Conservation (phyloP, 2,888 invertebrate genomes). For the Colostygia pectinataria region DNA sequence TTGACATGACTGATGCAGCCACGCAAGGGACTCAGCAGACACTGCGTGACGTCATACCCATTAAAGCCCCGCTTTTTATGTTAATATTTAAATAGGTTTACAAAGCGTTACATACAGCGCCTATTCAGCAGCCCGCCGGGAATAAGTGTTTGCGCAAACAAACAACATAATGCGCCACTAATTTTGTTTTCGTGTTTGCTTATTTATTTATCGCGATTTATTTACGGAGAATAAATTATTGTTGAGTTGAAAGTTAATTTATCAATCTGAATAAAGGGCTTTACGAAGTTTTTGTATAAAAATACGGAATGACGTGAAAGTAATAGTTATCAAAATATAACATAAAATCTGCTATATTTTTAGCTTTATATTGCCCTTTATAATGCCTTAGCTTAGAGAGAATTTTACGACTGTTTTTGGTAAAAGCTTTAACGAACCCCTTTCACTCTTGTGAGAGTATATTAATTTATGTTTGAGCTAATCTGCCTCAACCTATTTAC, state of each 20-base stretch:
- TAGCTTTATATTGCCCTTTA: too few relatives aligned
- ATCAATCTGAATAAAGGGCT: neutral
- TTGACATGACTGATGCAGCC: neutral
- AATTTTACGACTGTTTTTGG: too few relatives aligned
- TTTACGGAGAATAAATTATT: conserved; percentile 18
- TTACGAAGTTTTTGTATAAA: neutral
- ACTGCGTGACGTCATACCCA: conserved; percentile 12
- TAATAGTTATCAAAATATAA: too few relatives aligned
- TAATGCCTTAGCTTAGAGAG: too few relatives aligned
- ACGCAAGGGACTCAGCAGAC: neutral
- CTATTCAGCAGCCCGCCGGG: neutral
- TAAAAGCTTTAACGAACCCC: neutral
- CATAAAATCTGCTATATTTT: too few relatives aligned
- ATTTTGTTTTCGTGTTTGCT: conserved; percentile 24
- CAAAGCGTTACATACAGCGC: conserved; percentile 4
- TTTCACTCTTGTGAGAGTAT: neutral
- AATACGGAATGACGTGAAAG: too few relatives aligned
- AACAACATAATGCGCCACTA: conserved; percentile 26
- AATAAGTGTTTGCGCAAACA: conserved; percentile 16
- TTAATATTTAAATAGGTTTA: conserved; percentile 18
- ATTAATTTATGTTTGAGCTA: neutral
- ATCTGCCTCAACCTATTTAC: conserved; percentile 9
- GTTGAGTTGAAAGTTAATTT: conserved; percentile 26
- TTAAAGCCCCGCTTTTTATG: conserved; percentile 11
- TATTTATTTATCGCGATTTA: conserved; percentile 19